Evolutionary conservation across 2,888 invertebrate species (phyloP).

Genomic region (Drosophila mercatorum): DNA sequence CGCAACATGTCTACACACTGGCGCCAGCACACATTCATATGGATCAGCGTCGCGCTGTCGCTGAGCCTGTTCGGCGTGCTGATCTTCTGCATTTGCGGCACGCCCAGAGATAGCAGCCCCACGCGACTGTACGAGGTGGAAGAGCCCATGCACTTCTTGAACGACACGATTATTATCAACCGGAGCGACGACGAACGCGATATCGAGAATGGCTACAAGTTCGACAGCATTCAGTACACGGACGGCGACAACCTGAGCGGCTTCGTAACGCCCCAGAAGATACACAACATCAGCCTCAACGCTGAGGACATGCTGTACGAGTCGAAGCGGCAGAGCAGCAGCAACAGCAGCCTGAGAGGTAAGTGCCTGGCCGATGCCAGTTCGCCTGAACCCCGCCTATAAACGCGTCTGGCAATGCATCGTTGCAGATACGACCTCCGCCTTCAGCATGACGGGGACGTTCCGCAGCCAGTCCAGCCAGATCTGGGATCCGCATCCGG

Average conservation of each 20-base stretch:
- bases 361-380: conserved; percentile 10
- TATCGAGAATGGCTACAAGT: conserved; percentile 56
- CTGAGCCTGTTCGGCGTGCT: conserved; percentile 40
- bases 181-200: conserved; percentile 64
- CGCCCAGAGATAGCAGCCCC: conserved; percentile 17
- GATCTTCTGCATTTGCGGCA: conserved; percentile 41
- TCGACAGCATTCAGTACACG: conserved; percentile 62
- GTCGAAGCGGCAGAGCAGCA: conserved; percentile 80
- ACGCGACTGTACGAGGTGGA: conserved; percentile 19
- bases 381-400: not conserved
- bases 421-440: conserved; percentile 65
- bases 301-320: conserved; percentile 87
- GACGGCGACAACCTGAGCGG: conserved; percentile 83
- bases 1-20: conserved; percentile 81
- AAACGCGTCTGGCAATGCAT: not conserved
- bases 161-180: conserved; percentile 65
- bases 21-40: conserved; percentile 69
- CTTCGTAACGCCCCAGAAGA: conserved; percentile 87
- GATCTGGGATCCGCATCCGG: conserved; percentile 90
- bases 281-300: conserved; percentile 86
- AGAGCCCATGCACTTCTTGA: conserved; percentile 54
- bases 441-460: conserved; percentile 87
- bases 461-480: conserved; percentile 87
- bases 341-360: conserved; percentile 67
- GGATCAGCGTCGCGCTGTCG: conserved; percentile 41